Evolutionary conservation across 2,113 vertebrate genomes (phyloP).

Genomic region (Campylomormyrus numenius): DNA sequence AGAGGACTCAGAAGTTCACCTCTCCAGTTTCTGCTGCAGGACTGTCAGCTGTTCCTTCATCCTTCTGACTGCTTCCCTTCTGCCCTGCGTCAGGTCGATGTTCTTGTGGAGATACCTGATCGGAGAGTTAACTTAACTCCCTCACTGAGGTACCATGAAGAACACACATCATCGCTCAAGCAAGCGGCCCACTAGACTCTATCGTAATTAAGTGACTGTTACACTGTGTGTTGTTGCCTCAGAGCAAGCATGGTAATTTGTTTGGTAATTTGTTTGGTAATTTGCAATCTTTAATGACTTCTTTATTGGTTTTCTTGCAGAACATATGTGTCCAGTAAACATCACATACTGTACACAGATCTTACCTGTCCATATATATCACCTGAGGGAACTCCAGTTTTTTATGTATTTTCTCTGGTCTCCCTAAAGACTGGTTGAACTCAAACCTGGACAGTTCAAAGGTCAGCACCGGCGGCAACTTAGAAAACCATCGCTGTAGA

Average conservation of each 20-base stretch:
- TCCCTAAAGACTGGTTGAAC: constrained; percentile 93
- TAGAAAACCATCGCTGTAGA: constrained; percentile 90
- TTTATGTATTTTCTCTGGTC: constrained; percentile 97
- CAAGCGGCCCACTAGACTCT: background rate
- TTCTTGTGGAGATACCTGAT: constrained; percentile 84
- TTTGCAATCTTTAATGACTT: background rate
- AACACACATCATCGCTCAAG: background rate
- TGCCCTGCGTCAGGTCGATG: constrained; percentile 71
- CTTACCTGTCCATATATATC: constrained; percentile 95
- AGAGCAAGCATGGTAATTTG: background rate
- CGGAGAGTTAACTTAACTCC: constrained; percentile 10
- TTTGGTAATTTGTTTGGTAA: background rate
- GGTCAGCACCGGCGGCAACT: constrained; percentile 87
- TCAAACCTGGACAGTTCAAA: constrained; percentile 96
- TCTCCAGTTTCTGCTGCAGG: constrained; percentile 82
- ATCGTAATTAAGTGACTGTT: background rate
- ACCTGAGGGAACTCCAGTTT: constrained; percentile 89
- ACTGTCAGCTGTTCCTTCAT: constrained; percentile 70
- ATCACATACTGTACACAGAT: background rate
- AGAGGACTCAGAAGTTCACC: constrained; percentile 51
- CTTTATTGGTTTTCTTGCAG: background rate
- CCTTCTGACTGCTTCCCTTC: constrained; percentile 73
- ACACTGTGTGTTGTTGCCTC: background rate
- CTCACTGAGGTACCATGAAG: background rate
- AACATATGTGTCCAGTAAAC: background rate